A percentile compares a stretch with the other conserved stretches of the same genome.
Conservation (phyloP, 1,140 invertebrate species). For the Anthonomus grandis region DNA sequence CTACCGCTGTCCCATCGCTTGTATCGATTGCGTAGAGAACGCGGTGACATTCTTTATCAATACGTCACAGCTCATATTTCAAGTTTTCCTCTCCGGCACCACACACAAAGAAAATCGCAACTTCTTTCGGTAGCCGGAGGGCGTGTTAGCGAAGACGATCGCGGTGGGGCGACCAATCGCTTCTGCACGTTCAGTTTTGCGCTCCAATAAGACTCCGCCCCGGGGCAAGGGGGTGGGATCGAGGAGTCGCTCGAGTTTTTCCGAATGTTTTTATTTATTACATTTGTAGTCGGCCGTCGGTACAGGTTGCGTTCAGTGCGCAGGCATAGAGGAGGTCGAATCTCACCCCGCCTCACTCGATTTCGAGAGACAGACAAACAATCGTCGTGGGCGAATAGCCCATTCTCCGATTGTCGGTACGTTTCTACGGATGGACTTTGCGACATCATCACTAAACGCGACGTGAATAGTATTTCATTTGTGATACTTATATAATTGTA, state of each 20-base stretch:
- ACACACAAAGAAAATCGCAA: constrained; percentile 49
- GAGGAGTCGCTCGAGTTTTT: constrained; percentile 47
- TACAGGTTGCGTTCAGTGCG: constrained; percentile 53
- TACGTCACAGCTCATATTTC: constrained; percentile 54
- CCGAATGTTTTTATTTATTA: constrained; percentile 66
- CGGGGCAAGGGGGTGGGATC: constrained; percentile 28
- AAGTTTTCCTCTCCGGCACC: constrained; percentile 49
- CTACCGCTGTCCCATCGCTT: constrained; percentile 28
- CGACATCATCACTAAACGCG: constrained; percentile 15
- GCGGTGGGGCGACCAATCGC: constrained; percentile 44
- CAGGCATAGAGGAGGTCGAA: constrained; percentile 50
- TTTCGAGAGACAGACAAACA: constrained; percentile 45
- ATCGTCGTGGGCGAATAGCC: constrained; percentile 33
- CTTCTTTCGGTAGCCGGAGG: constrained; percentile 46
- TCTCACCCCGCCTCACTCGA: constrained; percentile 47
- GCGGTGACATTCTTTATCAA: constrained; percentile 61
- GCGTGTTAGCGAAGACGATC: constrained; percentile 39
- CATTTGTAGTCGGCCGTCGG: constrained; percentile 60
- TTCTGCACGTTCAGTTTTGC: constrained; percentile 40
- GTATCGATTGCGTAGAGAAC: constrained; percentile 53
- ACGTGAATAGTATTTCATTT: constrained; percentile 7
- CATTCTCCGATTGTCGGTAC: constrained; percentile 38
- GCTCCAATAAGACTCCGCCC: constrained; percentile 38
- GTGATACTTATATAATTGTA: not conserved
- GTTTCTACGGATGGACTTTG: constrained; percentile 41